Evolutionary conservation across 2,888 invertebrate species (phyloP), one percentile per base, ranked within the genome.

Genomic region (Tetanocera ferruginea): DNA sequence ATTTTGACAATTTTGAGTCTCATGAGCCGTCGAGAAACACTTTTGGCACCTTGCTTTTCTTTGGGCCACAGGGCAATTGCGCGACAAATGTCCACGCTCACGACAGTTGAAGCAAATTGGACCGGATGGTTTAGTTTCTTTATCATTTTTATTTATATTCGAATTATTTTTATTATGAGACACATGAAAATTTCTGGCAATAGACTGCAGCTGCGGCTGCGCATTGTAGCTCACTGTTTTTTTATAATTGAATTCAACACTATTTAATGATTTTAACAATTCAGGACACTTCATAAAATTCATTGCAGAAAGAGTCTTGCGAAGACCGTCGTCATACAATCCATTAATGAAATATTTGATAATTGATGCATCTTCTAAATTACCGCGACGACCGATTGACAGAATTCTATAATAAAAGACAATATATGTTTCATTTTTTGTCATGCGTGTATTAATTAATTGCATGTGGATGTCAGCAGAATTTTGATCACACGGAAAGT

Each of bases 351-450:
- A 52, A 52, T 79, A 81, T n/a, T 67, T n/a, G 17, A 73, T 71
- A 11, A 80, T 78, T 5, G 77, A 52, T 19, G 23, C 60, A 19
- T 81, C 77, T 55, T 51, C 79, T 11, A 80, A 52, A 64, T 75
- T 57, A 3, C 76, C 79, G 11, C 78, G 73, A 57, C 80, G 79
- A 43, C 80, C 80, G 34, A 79, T 51, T 31, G 80, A 67, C 17
- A 78, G 71, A 76, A 81, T 77, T 23, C 57, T 49, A 34, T 80
- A 79, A 66, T 81, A 78, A 55, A 67, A 81, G 31, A 77, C 79
- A 2, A 77, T 19, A 3, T 76, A 3, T 11, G 23, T 43, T 37
- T 73, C 80, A 31, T 28, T 60, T 57, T 66, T 76, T 11, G 23
- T 52, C 31, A 77, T 76, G 17, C 69, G 62, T 8, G 75, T 78